phyloP scores from a whole-genome alignment of 2,888 invertebrate genomes.

The Leptothorax acervorum region DNA sequence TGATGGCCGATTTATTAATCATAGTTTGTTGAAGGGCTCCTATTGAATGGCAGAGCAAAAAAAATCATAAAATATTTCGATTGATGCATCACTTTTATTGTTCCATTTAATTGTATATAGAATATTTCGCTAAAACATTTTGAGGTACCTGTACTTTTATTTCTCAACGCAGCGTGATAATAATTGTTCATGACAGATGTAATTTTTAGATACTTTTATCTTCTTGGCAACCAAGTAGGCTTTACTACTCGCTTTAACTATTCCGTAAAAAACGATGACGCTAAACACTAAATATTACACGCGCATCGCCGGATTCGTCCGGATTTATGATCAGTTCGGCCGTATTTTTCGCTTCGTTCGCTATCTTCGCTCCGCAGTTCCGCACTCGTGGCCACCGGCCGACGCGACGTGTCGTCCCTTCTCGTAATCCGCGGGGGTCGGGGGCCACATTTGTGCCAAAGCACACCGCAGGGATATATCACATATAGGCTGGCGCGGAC shows the following conservation, averaged over 20 bases:
- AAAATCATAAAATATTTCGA: neutral
- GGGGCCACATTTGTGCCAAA: constrained; percentile 22
- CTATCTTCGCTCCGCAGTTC: constrained; percentile 19
- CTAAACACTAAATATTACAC: constrained; percentile 15
- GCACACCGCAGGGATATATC: neutral
- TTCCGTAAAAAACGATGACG: neutral
- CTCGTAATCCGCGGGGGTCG: neutral
- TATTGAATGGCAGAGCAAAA: neutral
- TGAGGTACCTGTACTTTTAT: neutral
- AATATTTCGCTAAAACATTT: neutral
- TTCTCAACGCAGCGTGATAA: neutral
- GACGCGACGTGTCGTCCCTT: no score
- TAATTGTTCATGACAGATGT: neutral
- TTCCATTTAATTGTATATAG: neutral
- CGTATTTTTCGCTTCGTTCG: constrained; percentile 31
- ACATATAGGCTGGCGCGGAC: neutral
- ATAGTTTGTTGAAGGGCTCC: neutral
- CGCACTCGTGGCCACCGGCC: constrained; percentile 1
- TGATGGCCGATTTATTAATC: neutral
- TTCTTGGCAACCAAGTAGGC: neutral
- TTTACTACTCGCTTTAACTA: neutral
- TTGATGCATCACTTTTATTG: neutral
- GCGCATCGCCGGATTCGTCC: neutral
- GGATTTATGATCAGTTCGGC: constrained; percentile 35
- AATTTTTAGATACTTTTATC: neutral